Evolutionary conservation across 2,888 invertebrate genomes (phyloP), one percentile per base, ranked within the genome.

Genomic region (Phortica magna): DNA sequence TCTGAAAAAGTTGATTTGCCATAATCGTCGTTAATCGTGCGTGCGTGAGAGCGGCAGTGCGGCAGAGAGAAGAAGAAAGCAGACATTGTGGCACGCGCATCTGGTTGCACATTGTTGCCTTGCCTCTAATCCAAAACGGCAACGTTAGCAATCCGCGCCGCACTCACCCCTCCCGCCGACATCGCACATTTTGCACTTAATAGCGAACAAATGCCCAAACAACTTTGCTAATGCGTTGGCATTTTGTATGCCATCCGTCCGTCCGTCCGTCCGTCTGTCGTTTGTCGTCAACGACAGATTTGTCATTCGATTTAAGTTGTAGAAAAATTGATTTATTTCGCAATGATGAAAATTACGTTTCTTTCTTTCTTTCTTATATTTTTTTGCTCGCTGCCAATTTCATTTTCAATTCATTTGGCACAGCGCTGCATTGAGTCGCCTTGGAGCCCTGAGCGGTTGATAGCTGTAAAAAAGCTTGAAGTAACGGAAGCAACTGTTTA

Each of bases 301-400:
- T 61, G 61, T 61, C 61, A 19, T 22, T 22, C 61, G 61, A 61
- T 22, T 61, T 61, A 22, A 61, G 22, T 22, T 22, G 61, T 61
- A 61, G 22, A 19, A 68, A 68, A 68, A 68, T 68, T 68, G 68
- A 68, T 68, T 68, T 68, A 68, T 68, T 68, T 68, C 48, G 48
- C 43, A 68, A 68, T 68, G 17, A 68, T 48, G 48, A 48, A 48
- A 48, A 48, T 48, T 48, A 48, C 48, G 14, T 12, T 12, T 2
- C 48, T 12, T 12, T 12, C 14, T 59, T 39, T 79, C 71, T 64
- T 73, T 77, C 70, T 22, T 48, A 55, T 70, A 48, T 7, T 68
- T 74, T 74, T 61, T 74, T 42, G 17, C 74, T 64, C 76, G 72
- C 57, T 67, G 48, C 48, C 48, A 14, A 12, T 48, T 48, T 48